Conservation (phyloP, 2,113 vertebrate genomes). For the Psittacus erithacus region DNA sequence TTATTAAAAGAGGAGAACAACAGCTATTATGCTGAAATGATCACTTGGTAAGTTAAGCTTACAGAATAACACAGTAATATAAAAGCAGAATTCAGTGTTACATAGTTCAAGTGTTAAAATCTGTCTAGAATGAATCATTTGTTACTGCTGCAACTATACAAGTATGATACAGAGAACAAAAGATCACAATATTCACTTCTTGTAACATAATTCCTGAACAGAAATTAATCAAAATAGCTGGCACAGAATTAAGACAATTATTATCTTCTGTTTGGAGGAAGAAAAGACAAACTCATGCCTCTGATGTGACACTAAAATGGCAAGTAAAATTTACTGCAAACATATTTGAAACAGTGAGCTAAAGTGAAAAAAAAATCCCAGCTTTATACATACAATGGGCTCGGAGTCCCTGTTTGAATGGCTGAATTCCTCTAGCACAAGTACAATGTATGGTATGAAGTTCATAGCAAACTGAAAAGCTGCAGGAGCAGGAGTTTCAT, state of each 20-base stretch:
- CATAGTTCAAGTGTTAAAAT: not conserved
- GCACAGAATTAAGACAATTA: not conserved
- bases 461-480: not conserved
- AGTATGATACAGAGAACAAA: not conserved
- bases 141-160: not conserved
- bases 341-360: not conserved
- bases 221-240: not conserved
- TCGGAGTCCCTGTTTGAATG: not conserved
- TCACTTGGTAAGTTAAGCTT: not conserved
- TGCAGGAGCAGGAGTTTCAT: not conserved
- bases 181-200: not conserved
- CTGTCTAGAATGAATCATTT: not conserved
- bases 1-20: not conserved
- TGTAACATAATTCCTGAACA: not conserved
- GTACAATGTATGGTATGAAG: rapidly evolving
- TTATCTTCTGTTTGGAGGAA: not conserved
- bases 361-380: not conserved
- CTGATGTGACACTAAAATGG: not conserved
- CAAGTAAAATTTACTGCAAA: not conserved
- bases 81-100: not conserved
- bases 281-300: not conserved
- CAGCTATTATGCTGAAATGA: not conserved
- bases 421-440: not conserved
- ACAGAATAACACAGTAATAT: not conserved
- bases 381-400: not conserved